Conservation (phyloP, 1,140 invertebrate species). For the Drosophila rhopaloa region DNA sequence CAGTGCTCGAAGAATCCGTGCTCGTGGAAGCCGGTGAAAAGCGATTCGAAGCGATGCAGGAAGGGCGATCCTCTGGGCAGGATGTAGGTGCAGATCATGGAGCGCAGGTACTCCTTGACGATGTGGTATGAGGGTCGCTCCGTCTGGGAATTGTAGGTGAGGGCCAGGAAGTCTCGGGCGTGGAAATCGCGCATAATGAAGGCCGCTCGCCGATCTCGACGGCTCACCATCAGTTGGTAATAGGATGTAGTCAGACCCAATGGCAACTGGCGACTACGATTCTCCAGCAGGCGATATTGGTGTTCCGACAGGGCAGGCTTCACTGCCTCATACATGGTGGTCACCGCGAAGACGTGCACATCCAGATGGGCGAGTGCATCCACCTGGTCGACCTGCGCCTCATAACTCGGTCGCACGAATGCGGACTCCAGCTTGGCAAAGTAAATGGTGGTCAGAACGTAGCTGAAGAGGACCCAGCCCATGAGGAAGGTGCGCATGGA, state of each 20-base stretch:
- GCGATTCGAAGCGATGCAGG: conserved; percentile 64
- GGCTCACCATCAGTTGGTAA: conserved; percentile 38
- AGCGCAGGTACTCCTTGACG: conserved; percentile 70
- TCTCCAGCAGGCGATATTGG: conserved; percentile 45
- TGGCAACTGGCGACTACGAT: conserved; percentile 15
- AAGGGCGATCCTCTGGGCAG: conserved; percentile 69
- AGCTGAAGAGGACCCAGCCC: conserved; percentile 75
- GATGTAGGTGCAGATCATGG: conserved; percentile 71
- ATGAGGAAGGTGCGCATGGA: conserved; percentile 67
- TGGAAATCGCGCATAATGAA: conserved; percentile 67
- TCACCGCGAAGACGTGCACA: conserved; percentile 57
- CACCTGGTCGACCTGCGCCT: conserved; percentile 62
- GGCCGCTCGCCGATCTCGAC: conserved; percentile 29
- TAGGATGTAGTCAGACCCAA: conserved; percentile 22
- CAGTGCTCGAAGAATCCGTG: conserved; percentile 71
- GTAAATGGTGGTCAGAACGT: conserved; percentile 74
- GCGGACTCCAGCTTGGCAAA: conserved; percentile 77
- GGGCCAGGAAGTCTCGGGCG: conserved; percentile 65
- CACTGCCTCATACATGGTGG: conserved; percentile 60
- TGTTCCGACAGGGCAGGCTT: conserved; percentile 31
- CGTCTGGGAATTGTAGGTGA: conserved; percentile 54
- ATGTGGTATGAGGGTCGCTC: conserved; percentile 71
- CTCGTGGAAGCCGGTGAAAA: conserved; percentile 61
- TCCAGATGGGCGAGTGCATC: conserved; percentile 32
- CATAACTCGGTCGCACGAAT: conserved; percentile 68